phyloP scores from a whole-genome alignment of 2,797 vertebrate genomes.

The Chaetophractus vellerosus region DNA sequence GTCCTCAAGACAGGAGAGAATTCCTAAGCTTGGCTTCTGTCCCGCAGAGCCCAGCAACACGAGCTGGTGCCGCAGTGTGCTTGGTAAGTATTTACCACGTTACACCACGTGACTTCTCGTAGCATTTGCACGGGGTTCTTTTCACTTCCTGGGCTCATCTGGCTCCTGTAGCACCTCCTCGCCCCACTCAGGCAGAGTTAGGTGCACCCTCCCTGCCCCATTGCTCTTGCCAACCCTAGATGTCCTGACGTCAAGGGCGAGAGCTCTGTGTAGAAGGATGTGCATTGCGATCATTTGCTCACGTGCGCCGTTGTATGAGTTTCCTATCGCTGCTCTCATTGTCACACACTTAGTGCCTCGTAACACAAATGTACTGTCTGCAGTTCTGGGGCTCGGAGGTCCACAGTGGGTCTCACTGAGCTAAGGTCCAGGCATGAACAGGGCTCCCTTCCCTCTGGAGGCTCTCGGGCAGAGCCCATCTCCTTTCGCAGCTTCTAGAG shows the following conservation, averaged over 20 bases:
- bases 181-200: not conserved
- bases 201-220: fast-evolving
- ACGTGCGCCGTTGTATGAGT: fast-evolving
- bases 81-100: not conserved
- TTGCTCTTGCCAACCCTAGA: too few species aligned
- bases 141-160: fast-evolving
- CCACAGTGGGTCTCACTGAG: too few species aligned
- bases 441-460: too few species aligned
- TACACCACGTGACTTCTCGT: fast-evolving
- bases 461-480: too few species aligned
- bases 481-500: too few species aligned
- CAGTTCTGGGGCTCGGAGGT: too few species aligned
- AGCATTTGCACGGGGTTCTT: fast-evolving
- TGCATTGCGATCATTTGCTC: fast-evolving
- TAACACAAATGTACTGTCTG: too few species aligned
- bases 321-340: too few species aligned
- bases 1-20: not conserved
- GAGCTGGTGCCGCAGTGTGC: not conserved
- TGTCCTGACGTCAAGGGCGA: fast-evolving
- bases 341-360: too few species aligned
- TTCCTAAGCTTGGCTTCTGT: not conserved
- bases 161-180: fast-evolving
- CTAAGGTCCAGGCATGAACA: too few species aligned
- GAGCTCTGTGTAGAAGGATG: fast-evolving
- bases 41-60: too few species aligned